These are phyloP conservation scores for Poicephalus gulielmi DNA, from an alignment of 2,113 vertebrate species.

Conservation along the genomic window DNA sequence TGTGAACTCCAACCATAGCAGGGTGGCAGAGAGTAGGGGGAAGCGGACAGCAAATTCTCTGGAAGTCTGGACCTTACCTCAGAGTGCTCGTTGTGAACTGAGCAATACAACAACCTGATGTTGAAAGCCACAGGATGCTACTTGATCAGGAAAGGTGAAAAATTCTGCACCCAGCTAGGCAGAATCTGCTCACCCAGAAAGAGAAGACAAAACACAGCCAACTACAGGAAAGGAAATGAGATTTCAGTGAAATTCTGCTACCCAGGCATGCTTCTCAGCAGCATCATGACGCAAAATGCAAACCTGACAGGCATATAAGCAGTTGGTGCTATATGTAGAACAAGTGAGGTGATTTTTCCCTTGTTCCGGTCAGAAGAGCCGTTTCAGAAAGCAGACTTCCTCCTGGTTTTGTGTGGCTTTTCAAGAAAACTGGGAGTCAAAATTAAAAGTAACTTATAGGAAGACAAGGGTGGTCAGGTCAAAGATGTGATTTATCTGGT, in stretches of 20 bases:
- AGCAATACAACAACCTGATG: neutral
- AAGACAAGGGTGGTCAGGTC: neutral
- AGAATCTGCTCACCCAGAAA: neutral
- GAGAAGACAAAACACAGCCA: neutral
- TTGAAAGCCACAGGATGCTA: neutral
- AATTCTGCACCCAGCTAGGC: neutral
- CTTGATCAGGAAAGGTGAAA: neutral
- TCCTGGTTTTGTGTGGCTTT: neutral
- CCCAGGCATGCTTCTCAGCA: neutral
- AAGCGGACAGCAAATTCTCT: neutral
- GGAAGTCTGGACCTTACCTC: neutral
- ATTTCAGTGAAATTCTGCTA: neutral
- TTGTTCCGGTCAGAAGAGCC: neutral
- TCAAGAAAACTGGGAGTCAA: neutral
- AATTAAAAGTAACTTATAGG: neutral
- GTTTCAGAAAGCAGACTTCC: neutral
- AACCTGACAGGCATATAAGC: neutral
- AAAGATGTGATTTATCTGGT: neutral
- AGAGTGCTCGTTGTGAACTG: neutral
- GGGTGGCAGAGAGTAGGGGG: accelerated
- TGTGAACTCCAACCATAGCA: neutral
- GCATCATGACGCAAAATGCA: neutral
- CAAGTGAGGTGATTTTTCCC: neutral
- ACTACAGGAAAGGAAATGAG: neutral
- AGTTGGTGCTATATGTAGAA: neutral